Evolutionary conservation across 2,888 invertebrate genomes (phyloP), one percentile per base, ranked within the genome.

Genomic region (Caenorhabditis panamensis): DNA sequence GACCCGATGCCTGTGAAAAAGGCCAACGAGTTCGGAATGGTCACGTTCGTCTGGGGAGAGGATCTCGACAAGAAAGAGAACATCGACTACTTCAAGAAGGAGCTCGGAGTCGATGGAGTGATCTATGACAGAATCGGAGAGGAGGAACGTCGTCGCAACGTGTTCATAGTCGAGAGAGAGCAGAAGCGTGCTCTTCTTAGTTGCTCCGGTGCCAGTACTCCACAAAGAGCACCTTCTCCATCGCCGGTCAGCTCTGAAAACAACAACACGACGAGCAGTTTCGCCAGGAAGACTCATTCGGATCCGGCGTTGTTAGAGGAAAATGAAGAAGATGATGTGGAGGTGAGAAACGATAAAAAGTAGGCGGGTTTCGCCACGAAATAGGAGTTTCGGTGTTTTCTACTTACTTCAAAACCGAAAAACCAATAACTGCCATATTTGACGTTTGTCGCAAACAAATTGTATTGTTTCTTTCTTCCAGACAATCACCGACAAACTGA

Each of bases 21-120:
- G 84, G 95, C 95, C 1, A 94, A 94, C 86, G 94, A 95, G 87
- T 94, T 94, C 18, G 95, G 95, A 13, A 93, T 97, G 67, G 94
- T 85, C 9, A 94, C 96, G 82, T 98, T 98, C 92, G 96, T 96
- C 90, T 98, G 97, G 97, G 98, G 98, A 28, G 96, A 97, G 88
- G 96, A 96, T 89, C 96, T 96, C 91, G 96, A 96, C 88, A 95
- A 95, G 49, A 94, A 94, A 84, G 94, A 94, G 51, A 95, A 95
- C 0, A 95, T 97, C 69, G 94, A 94, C 89, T 94, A 94, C 90
- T 93, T 98, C 37, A 96, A 96, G 91, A 96, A 96, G 91, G 94
- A 94, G 82, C 93, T 96, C 88, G 96, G 96, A 1, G 93, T 98
- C 41, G 96, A 99, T 91, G 98, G 96, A 54, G 95, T 99, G 72